Conservation (phyloP, 2,888 invertebrate genomes). For the Leucoptera coffeella region DNA sequence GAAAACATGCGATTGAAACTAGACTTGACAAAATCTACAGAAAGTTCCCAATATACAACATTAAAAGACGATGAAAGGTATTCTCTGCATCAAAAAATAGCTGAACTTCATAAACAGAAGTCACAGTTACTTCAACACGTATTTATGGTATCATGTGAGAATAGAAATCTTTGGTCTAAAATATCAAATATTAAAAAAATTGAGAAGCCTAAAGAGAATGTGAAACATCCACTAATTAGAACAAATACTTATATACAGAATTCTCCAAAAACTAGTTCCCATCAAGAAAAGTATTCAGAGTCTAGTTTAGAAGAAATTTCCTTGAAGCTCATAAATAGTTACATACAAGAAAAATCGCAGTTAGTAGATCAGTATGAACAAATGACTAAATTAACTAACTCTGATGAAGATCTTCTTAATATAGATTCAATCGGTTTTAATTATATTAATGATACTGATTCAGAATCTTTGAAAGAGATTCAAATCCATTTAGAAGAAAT, state of each 20-base stretch:
- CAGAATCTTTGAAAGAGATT: conserved; percentile 59
- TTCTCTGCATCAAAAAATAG: conserved; percentile 56
- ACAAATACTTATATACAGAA: conserved; percentile 64
- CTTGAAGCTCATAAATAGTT: conserved; percentile 62
- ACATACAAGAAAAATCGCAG: conserved; percentile 63
- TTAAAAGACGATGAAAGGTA: conserved; percentile 38
- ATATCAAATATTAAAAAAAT: conserved; percentile 48
- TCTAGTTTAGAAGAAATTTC: conserved; percentile 74
- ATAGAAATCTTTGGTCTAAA: conserved; percentile 72
- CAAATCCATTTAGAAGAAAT: conserved; percentile 59
- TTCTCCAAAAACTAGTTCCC: conserved; percentile 53
- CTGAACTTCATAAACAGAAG: conserved; percentile 67
- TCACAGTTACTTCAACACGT: conserved; percentile 70
- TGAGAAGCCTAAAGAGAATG: conserved; percentile 17
- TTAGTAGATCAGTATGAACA: conserved; percentile 62
- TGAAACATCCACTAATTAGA: conserved; percentile 25
- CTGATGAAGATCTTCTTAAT: conserved; percentile 43
- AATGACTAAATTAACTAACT: conserved; percentile 58
- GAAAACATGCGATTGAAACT: conserved; percentile 64
- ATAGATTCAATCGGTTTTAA: conserved; percentile 58
- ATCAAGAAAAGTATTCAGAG: conserved; percentile 48
- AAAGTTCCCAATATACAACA: conserved; percentile 20
- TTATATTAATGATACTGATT: conserved; percentile 54
- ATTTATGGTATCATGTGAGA: conserved; percentile 76
- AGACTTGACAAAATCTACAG: conserved; percentile 20